Evolutionary conservation across 2,113 vertebrate species (phyloP).

Genomic region (Ctenomys sociabilis): DNA sequence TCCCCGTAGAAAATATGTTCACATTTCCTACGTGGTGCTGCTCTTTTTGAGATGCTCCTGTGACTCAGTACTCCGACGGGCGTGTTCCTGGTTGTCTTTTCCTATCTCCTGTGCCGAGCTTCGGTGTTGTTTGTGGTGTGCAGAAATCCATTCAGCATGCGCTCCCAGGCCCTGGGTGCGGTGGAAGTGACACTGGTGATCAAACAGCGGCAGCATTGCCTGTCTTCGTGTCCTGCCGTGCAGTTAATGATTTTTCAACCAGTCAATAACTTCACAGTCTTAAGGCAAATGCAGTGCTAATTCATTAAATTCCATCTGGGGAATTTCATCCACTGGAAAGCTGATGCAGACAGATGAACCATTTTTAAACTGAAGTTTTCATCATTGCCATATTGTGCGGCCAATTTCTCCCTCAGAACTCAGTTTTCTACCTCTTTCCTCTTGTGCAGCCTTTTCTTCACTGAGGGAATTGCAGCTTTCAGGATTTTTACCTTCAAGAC

Average conservation of each 20-base stretch:
- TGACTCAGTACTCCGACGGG: neutral
- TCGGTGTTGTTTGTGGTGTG: neutral
- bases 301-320: neutral
- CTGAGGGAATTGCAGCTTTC: neutral
- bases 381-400: neutral
- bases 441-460: neutral
- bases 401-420: neutral
- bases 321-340: neutral
- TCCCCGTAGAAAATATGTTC: neutral
- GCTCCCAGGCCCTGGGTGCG: neutral
- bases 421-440: neutral
- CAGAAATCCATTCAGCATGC: neutral
- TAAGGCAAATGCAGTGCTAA: neutral
- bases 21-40: neutral
- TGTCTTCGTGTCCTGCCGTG: neutral
- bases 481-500: neutral
- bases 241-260: neutral
- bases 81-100: neutral
- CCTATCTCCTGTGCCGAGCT: neutral
- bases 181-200: neutral
- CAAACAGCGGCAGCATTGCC: neutral
- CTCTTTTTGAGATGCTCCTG: neutral
- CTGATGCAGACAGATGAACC: neutral
- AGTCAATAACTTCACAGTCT: neutral
- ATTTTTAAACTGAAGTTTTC: neutral